phyloP scores from a whole-genome alignment of 2,888 invertebrate species.

The Drosophila tanythrix region DNA sequence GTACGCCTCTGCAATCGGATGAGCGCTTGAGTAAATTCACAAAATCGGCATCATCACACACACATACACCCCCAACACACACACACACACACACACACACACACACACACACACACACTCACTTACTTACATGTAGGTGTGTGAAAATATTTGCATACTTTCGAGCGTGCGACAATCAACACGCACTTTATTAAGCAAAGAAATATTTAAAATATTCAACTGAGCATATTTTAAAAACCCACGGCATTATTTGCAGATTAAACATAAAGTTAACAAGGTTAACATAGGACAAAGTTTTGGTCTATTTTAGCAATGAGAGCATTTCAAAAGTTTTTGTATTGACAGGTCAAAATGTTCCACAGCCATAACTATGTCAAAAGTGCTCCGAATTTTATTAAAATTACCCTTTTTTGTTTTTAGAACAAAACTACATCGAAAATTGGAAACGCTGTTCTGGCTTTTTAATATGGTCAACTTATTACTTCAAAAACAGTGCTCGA shows the following conservation, averaged over 20 bases:
- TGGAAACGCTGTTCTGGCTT: no score
- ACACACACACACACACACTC: not conserved
- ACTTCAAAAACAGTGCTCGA: not conserved
- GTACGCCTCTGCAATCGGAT: not conserved
- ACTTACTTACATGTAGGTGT: not conserved
- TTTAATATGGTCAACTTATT: not conserved
- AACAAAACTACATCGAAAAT: not conserved
- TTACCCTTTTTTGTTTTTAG: not conserved
- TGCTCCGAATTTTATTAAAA: not conserved
- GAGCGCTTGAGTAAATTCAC: constrained; percentile 13
- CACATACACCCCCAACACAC: not conserved
- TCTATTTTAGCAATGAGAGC: not conserved
- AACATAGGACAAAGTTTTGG: not conserved
- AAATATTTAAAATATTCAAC: not conserved
- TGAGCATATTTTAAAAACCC: not conserved
- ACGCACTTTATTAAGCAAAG: not conserved
- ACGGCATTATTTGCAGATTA: not conserved
- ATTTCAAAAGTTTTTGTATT: not conserved
- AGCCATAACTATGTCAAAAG: not conserved
- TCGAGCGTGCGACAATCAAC: not conserved
- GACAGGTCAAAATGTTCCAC: not conserved
- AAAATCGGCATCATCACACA: not conserved
- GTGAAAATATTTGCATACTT: constrained; percentile 3
- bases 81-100: not conserved
- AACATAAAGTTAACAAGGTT: not conserved